Evolutionary conservation across 2,888 invertebrate genomes (phyloP), one percentile per base, ranked within the genome.

Genomic region (Pollenia amentaria): DNA sequence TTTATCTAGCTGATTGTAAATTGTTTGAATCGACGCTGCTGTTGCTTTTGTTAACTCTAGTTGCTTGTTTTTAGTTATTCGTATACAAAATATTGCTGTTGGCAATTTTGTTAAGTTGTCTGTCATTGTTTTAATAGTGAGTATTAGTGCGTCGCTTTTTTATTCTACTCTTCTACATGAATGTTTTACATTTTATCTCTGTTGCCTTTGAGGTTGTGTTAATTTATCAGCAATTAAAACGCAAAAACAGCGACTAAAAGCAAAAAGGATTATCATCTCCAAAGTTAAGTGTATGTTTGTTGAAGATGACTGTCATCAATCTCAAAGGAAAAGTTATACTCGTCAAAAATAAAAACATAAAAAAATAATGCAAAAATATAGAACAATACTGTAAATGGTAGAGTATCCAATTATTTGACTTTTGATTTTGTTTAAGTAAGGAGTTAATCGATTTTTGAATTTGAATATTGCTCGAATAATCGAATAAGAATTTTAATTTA

Each of bases 261-360:
- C 4, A 14, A 11, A 14, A 46, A 14, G 11, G 1, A 46, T 46
- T 4, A 11, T 11, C 53, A 16, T 53, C 16, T 29, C 57, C 21
- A 72, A 42, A 55, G 72, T 72, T 57, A 72, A 72, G 55, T 57
- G 14, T 57, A 57, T 44, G 55, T 72, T 44, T 72, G 44, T 57
- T 44, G 29, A 3, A 57, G 57, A 72, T 44, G 44, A 29, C 57
- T 72, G 21, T 21, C 21, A 57, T 72, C 21, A 57, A 57, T 57
- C 44, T 57, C 72, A 57, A 72, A 57, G 72, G 21, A 42, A 44
- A 44, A 21, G 14, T 3, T 70, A 12, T 53, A 42, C 44, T 40
- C 10, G 6, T 29, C 29, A 70, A 64, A 11, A 29, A 29, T 6
- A 6, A 64, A 42, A 11, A 11, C 12, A 44, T 10, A 14, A 60